phyloP scores from a whole-genome alignment of 2,797 vertebrate genomes.

The Sebastolobus alascanus region DNA sequence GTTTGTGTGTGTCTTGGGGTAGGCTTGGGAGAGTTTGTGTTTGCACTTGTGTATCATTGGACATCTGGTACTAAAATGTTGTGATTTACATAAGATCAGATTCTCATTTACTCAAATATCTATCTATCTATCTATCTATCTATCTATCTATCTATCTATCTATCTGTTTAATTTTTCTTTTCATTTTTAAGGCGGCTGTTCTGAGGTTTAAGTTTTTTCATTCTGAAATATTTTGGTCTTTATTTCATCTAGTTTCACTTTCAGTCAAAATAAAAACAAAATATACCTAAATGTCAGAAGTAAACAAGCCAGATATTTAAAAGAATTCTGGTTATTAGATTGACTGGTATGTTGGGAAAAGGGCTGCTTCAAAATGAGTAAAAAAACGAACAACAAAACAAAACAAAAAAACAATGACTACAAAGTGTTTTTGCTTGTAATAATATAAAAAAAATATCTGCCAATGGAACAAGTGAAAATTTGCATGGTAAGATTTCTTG shows the following conservation, averaged over 20 bases:
- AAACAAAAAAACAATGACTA: no score
- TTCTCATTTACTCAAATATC: neutral
- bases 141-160: no score
- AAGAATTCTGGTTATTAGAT: neutral
- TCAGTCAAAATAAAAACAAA: neutral
- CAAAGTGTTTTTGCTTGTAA: no score
- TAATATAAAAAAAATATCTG: no score
- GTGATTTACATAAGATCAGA: neutral
- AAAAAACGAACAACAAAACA: no score
- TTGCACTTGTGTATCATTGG: neutral
- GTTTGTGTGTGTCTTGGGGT: neutral
- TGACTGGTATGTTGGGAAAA: neutral
- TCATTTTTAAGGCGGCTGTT: neutral
- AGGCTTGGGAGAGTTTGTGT: neutral
- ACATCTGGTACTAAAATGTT: neutral
- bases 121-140: no score
- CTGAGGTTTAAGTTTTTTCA: neutral
- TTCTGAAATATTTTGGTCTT: neutral
- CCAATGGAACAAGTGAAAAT: no score
- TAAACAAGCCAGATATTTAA: neutral
- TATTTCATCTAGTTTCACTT: neutral
- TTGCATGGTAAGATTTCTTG: no score
- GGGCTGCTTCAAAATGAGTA: no score
- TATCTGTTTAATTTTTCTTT: no score
- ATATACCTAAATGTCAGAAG: neutral